Evolutionary conservation across 2,797 vertebrate genomes (phyloP).

Genomic region (Coendou prehensilis): DNA sequence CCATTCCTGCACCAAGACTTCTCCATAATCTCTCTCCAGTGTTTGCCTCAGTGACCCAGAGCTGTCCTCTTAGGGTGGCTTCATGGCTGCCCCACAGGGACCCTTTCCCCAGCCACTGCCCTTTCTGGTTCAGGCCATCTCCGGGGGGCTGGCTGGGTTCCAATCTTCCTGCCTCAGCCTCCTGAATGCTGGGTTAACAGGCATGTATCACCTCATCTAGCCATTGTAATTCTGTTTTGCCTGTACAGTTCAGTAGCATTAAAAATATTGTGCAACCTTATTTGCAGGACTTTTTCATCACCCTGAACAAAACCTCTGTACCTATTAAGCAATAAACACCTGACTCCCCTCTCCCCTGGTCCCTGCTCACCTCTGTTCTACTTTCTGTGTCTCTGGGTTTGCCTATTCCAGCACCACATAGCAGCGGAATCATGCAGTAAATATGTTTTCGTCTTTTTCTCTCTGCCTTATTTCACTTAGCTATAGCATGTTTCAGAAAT

Average conservation of each 20-base stretch:
- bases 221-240: neutral
- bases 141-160: neutral
- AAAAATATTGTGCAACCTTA: neutral
- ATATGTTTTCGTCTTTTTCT: neutral
- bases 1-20: neutral
- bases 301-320: neutral
- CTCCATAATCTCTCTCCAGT: neutral
- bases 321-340: neutral
- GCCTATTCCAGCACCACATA: neutral
- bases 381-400: neutral
- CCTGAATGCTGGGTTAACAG: neutral
- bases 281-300: neutral
- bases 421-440: neutral
- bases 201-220: neutral
- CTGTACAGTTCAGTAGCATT: neutral
- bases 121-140: neutral
- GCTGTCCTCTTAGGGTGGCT: neutral
- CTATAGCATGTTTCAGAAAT: neutral
- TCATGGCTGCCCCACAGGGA: neutral
- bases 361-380: neutral
- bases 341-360: no score
- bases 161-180: neutral
- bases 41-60: neutral
- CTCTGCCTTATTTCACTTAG: neutral
- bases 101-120: neutral